A percentile compares a stretch with the other conserved stretches of the same genome.
phyloP scores from a whole-genome alignment of 2,888 invertebrate species.

The Meloe dianella region DNA sequence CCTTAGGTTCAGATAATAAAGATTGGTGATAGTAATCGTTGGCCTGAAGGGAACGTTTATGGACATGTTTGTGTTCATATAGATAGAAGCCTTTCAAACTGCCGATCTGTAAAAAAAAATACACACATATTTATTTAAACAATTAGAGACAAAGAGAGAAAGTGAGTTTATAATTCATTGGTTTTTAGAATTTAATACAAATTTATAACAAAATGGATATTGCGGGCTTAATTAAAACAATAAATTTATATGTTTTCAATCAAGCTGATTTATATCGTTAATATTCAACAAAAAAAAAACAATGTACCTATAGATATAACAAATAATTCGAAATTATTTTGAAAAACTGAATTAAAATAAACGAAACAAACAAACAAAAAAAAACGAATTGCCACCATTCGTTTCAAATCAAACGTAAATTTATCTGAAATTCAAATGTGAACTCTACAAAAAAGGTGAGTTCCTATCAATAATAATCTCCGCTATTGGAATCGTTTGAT shows the following conservation, averaged over 20 bases:
- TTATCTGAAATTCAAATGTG: not conserved
- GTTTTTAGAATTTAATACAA: not conserved
- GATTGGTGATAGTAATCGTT: slow-evolving; percentile 80
- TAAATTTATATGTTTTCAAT: slow-evolving; percentile 2
- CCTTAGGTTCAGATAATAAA: slow-evolving; percentile 78
- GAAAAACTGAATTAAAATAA: too few relatives aligned
- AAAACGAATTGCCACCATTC: not conserved
- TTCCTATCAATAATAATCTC: not conserved
- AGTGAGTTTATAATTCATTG: slow-evolving; percentile 3
- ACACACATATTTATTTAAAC: not conserved
- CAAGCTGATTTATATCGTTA: not conserved
- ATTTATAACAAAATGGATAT: slow-evolving; percentile 3
- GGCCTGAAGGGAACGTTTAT: slow-evolving; percentile 81
- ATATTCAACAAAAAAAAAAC: not conserved
- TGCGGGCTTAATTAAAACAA: slow-evolving; percentile 1
- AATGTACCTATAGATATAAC: not conserved
- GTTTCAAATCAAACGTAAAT: not conserved
- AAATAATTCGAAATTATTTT: not conserved
- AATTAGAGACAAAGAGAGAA: not conserved
- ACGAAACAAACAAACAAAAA: not conserved
- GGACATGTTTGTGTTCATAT: slow-evolving; percentile 82
- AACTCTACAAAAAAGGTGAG: not conserved
- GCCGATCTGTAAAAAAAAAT: slow-evolving; percentile 77
- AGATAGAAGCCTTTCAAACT: slow-evolving; percentile 85
- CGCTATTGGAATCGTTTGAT: not conserved